Evolutionary conservation across 2,113 vertebrate species (phyloP).

Genomic region (Oreochromis aureus): DNA sequence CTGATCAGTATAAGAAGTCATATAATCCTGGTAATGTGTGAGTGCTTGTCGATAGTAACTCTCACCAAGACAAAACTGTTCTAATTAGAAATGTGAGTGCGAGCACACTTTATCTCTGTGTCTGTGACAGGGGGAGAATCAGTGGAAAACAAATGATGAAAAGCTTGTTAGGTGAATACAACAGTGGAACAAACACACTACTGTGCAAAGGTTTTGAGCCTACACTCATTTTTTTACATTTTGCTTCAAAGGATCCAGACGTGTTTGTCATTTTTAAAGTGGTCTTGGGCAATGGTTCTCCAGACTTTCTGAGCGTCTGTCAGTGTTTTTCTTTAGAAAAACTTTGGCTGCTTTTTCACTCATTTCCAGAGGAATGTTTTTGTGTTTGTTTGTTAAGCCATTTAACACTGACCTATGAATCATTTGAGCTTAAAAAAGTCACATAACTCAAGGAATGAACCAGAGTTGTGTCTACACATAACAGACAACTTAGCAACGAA

Average conservation of each 20-base stretch:
- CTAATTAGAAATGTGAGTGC: slow-evolving; percentile 44
- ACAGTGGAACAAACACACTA: slow-evolving; percentile 22
- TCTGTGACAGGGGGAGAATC: background rate
- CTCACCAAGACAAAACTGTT: slow-evolving; percentile 30
- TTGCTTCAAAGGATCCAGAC: background rate
- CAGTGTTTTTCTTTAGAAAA: background rate
- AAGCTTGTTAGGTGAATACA: background rate
- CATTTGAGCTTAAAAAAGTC: background rate
- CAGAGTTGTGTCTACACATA: background rate
- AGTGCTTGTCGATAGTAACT: slow-evolving; percentile 39
- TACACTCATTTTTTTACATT: background rate
- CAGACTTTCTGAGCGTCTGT: background rate
- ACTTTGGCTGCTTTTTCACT: background rate
- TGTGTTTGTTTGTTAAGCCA: background rate
- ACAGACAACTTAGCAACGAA: background rate
- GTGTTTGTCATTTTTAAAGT: background rate
- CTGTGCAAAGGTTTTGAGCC: background rate
- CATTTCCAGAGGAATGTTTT: background rate
- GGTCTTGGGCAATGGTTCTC: background rate
- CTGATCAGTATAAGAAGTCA: slow-evolving; percentile 49
- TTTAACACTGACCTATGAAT: background rate
- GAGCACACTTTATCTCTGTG: slow-evolving; percentile 7
- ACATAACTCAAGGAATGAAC: background rate
- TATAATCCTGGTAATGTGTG: slow-evolving; percentile 52
- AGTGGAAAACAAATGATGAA: slow-evolving; percentile 1